Evolutionary conservation across 2,797 vertebrate genomes (phyloP).

Genomic region (Heliangelus exortis): DNA sequence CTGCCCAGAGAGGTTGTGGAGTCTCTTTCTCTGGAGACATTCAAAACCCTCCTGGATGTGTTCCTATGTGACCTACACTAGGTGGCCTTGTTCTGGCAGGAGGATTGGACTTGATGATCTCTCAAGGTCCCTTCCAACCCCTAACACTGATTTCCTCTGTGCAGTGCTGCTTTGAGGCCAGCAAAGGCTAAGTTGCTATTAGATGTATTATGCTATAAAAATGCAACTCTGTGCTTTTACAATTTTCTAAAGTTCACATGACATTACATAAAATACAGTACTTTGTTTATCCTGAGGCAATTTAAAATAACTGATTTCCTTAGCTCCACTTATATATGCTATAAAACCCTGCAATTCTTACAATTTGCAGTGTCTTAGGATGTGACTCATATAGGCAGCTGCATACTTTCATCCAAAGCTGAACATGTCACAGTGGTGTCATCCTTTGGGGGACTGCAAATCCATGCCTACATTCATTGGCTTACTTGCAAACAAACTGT

Average conservation of each 20-base stretch:
- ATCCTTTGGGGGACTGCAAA: not conserved
- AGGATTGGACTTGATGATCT: too few relatives aligned
- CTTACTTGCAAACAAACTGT: not conserved
- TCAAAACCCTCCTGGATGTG: too few relatives aligned
- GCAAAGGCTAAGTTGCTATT: not conserved
- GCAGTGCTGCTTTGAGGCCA: slow-evolving; percentile 26
- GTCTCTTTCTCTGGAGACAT: too few relatives aligned
- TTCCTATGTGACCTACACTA: too few relatives aligned
- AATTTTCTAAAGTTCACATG: slow-evolving; percentile 12
- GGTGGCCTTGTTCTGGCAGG: too few relatives aligned
- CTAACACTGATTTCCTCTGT: not conserved
- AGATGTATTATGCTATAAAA: not conserved
- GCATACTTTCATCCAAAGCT: not conserved
- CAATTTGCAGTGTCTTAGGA: not conserved
- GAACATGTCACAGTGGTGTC: not conserved
- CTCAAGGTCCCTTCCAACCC: too few relatives aligned
- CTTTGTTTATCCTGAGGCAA: slow-evolving; percentile 20
- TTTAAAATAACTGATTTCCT: not conserved
- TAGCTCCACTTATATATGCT: not conserved
- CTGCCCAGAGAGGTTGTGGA: too few relatives aligned
- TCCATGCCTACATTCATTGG: not conserved
- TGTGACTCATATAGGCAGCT: accelerated
- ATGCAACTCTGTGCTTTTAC: not conserved
- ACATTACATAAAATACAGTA: slow-evolving; percentile 17
- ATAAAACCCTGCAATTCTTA: not conserved